A percentile compares a stretch with the other conserved stretches of the same genome.
Evolutionary conservation across 2,888 invertebrate species (phyloP).

Genomic region (Drosophila monieri): DNA sequence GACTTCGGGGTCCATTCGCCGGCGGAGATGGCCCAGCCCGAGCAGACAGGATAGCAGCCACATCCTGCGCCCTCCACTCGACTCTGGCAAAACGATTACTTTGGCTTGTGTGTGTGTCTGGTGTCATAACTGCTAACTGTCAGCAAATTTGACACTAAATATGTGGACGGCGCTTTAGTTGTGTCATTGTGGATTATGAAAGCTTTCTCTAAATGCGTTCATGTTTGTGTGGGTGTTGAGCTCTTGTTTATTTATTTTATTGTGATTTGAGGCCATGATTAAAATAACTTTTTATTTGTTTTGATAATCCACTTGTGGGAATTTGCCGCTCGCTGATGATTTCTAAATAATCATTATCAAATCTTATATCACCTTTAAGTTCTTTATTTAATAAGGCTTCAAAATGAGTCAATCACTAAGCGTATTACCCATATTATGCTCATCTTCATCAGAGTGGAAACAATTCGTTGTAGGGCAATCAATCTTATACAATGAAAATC

Average conservation of each 20-base stretch:
- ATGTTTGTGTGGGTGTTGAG: constrained; percentile 33
- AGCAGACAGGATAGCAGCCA: constrained; percentile 44
- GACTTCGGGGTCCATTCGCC: constrained; percentile 44
- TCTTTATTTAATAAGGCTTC: constrained; percentile 4
- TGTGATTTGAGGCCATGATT: constrained; percentile 44
- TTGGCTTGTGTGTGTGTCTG: constrained; percentile 50
- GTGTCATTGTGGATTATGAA: constrained; percentile 52
- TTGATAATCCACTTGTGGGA: constrained; percentile 48
- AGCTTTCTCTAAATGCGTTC: constrained; percentile 26
- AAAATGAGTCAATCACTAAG: neutral
- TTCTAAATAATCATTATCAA: neutral
- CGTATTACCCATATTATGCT: constrained; percentile 17
- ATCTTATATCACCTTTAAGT: neutral
- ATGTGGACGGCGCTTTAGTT: constrained; percentile 65
- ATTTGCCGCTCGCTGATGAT: neutral
- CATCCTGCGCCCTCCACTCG: constrained; percentile 44
- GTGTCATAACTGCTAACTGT: constrained; percentile 66
- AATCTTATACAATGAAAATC: constrained; percentile 51
- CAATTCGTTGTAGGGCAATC: constrained; percentile 54
- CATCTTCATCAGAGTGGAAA: constrained; percentile 27
- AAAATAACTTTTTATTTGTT: constrained; percentile 60
- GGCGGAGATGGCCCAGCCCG: constrained; percentile 26
- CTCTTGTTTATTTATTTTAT: constrained; percentile 37
- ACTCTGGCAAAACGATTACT: constrained; percentile 46
- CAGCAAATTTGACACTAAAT: constrained; percentile 73